These are phyloP conservation scores for Ridgeia piscesae DNA, from an alignment of 1,140 invertebrate genomes.

Conservation along the genomic window DNA sequence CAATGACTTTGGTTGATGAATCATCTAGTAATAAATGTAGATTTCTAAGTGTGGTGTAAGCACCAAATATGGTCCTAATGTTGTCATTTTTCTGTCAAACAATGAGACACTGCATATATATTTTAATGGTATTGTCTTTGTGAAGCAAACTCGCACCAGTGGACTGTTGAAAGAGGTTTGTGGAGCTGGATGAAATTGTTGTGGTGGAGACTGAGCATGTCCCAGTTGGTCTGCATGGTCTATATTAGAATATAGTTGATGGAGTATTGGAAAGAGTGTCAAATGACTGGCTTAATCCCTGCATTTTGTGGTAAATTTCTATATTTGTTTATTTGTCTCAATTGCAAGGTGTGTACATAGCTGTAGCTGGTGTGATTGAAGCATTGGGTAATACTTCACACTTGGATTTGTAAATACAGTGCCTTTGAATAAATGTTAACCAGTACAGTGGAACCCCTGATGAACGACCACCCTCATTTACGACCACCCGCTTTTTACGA, in stretches of 20 bases:
- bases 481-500: too few species aligned
- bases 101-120: neutral
- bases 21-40: too few species aligned
- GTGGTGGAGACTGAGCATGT: neutral
- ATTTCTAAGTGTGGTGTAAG: neutral
- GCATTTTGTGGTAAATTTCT: neutral
- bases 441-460: too few species aligned
- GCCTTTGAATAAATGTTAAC: too few species aligned
- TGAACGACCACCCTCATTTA: too few species aligned
- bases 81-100: neutral
- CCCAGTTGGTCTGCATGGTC: neutral
- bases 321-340: neutral
- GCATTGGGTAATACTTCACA: neutral
- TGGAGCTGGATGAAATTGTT: neutral
- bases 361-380: neutral
- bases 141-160: neutral
- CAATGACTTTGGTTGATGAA: too few species aligned
- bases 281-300: too few species aligned
- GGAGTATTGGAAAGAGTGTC: too few species aligned
- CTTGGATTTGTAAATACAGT: too few species aligned
- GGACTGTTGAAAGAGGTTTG: neutral
- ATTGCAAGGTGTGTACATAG: neutral
- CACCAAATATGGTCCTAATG: neutral
- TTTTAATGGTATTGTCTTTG: conserved; percentile 2
- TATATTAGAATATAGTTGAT: neutral